Percentiles rank a stretch among this genome's conserved stretches.
Evolutionary conservation across 1,140 invertebrate genomes (phyloP).

Genomic region (Branchinecta lindahli): DNA sequence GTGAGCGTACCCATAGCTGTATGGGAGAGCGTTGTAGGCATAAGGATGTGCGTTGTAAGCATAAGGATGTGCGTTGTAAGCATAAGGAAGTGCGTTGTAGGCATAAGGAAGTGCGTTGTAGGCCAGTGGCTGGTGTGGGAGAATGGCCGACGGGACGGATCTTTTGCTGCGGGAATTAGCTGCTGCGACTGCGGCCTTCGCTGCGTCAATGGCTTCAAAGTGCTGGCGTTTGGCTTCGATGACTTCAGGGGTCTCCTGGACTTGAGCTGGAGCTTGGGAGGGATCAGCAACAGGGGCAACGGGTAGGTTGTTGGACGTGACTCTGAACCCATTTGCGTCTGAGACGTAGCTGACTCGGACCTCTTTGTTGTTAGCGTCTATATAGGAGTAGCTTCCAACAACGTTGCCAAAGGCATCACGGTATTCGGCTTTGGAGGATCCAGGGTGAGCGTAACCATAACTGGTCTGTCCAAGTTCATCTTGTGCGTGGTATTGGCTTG

Average conservation of each 20-base stretch:
- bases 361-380: slow-evolving; percentile 37
- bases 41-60: no score
- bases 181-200: slow-evolving; percentile 19
- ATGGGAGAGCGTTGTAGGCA: slow-evolving; percentile 18
- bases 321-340: slow-evolving; percentile 37
- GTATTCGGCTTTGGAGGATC: slow-evolving; percentile 35
- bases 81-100: background rate
- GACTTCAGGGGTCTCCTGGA: slow-evolving; percentile 27
- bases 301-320: slow-evolving; percentile 35
- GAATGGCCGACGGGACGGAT: slow-evolving; percentile 7
- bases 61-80: no score
- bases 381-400: slow-evolving; percentile 39
- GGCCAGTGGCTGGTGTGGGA: slow-evolving; percentile 23
- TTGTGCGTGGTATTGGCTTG: slow-evolving; percentile 36
- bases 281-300: slow-evolving; percentile 26
- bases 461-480: slow-evolving; percentile 39
- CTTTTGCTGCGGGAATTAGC: slow-evolving; percentile 21
- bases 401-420: slow-evolving; percentile 38
- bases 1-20: slow-evolving; percentile 6
- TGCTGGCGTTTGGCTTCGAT: slow-evolving; percentile 13
- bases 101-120: slow-evolving; percentile 18
- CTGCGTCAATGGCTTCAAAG: slow-evolving; percentile 14
- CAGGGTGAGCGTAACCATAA: slow-evolving; percentile 39
- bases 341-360: slow-evolving; percentile 37
- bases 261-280: slow-evolving; percentile 22